A percentile compares a stretch with the other conserved stretches of the same genome.
Conservation (phyloP, 2,888 invertebrate species). For the Rhagonycha lutea region DNA sequence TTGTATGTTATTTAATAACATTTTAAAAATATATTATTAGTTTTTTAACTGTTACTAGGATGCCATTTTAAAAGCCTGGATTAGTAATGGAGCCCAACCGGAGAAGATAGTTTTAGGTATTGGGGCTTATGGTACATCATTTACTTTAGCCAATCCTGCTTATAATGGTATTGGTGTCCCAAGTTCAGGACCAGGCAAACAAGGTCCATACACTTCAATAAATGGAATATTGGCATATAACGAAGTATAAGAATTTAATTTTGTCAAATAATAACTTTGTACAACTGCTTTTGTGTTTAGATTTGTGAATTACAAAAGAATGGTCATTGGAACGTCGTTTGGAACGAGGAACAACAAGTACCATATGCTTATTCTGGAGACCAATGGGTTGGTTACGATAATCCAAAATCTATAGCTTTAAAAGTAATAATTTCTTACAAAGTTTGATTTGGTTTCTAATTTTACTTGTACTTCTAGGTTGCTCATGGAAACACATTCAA, state of each 20-base stretch:
- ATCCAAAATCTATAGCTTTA: constrained; percentile 45
- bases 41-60: constrained; percentile 45
- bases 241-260: constrained; percentile 62
- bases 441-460: constrained; percentile 44
- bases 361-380: constrained; percentile 53
- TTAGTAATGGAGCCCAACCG: constrained; percentile 60
- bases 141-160: constrained; percentile 58
- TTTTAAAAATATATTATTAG: neutral
- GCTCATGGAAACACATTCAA: constrained; percentile 52
- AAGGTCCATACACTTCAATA: constrained; percentile 67
- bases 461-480: constrained; percentile 49
- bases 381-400: constrained; percentile 54
- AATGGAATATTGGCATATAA: constrained; percentile 73
- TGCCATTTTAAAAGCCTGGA: constrained; percentile 58
- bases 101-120: constrained; percentile 72
- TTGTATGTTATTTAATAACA: constrained; percentile 1
- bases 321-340: constrained; percentile 42
- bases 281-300: constrained; percentile 31
- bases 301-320: constrained; percentile 42
- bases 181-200: constrained; percentile 60
- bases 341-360: constrained; percentile 51
- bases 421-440: constrained; percentile 45
- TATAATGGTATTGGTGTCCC: constrained; percentile 61
- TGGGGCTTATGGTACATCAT: constrained; percentile 72
- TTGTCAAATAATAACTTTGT: neutral